Evolutionary conservation across 2,113 vertebrate genomes (phyloP), one percentile per base, ranked within the genome.

Genomic region (Noctilio leporinus): DNA sequence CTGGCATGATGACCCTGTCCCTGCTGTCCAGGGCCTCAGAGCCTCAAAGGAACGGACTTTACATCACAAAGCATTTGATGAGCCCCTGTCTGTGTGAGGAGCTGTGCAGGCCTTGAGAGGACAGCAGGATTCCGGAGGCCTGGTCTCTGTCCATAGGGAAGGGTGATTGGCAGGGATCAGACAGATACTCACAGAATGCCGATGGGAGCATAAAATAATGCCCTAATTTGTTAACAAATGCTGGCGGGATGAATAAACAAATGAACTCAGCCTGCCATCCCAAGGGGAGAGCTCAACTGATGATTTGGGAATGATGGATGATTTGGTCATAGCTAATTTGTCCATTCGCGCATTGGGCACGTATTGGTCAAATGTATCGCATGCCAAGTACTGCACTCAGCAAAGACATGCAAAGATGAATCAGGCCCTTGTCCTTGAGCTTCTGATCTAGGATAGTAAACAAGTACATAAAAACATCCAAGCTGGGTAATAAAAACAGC

Each of bases 121-220:
- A 73, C 10, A 1, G n/a, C 47, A 35, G 35, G 15, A 7, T 64
- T 17, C 4, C 15, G 0, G 1, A 35, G 77, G 43, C 16, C 16
- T 1, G 17, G n/a, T 40, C 62, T 12, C 22, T 64, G 35, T 7
- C 45, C 30, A 67, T 24, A 30, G 43, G 59, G 40, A 20, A 16
- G 28, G 35, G 26, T 35, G 24, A 55, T 12, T 1, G 1, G 2
- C 16, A 0, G 0, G 11, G 45, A 11, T 10, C 62, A 22, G 26
- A 28, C 3, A 5, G 35, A 17, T 16, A 72, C 14, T 59, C 38
- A 55, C 0, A 8, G 64, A 53, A 62, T 24, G 45, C 12, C 38
- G 67, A 77, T 10, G 12, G 17, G 62, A 53, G 77, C 7, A 33
- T 35, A 40, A 53, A 89, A 64, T n/a, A 45, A 26, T 9, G n/a